These are phyloP conservation scores for Misgurnus mizolepis DNA, from an alignment of 2,113 vertebrate genomes.

Conservation along the genomic window DNA sequence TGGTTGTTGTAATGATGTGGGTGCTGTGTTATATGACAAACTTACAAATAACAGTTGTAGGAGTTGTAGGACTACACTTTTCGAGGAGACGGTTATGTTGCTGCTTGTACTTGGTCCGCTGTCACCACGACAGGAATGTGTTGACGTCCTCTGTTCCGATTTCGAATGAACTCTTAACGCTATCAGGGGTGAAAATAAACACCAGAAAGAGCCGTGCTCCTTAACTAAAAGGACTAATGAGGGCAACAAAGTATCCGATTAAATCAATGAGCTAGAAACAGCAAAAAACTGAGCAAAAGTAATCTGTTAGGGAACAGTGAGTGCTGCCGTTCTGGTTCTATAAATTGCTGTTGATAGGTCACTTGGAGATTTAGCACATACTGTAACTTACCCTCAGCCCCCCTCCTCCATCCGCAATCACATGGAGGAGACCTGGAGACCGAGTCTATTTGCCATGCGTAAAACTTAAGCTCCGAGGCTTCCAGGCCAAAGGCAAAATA, in stretches of 20 bases:
- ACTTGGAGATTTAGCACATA: slow-evolving; percentile 70
- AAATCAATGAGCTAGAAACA: slow-evolving; percentile 12
- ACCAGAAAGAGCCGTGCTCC: background rate
- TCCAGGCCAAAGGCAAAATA: background rate
- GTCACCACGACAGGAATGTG: slow-evolving; percentile 22
- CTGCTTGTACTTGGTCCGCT: background rate
- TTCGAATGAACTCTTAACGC: background rate
- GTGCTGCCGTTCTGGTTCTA: slow-evolving; percentile 70
- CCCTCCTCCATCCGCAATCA: slow-evolving; percentile 44
- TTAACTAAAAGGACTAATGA: background rate
- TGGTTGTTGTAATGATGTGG: too few relatives aligned
- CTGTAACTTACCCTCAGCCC: slow-evolving; percentile 59
- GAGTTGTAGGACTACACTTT: background rate
- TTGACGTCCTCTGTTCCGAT: slow-evolving; percentile 1
- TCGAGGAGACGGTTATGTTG: background rate
- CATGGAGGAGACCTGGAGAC: slow-evolving; percentile 56
- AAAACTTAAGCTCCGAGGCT: slow-evolving; percentile 45
- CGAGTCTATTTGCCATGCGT: slow-evolving; percentile 55
- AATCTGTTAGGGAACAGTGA: slow-evolving; percentile 65
- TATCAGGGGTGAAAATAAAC: background rate
- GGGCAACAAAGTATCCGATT: background rate
- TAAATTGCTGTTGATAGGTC: slow-evolving; percentile 76
- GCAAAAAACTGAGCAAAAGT: slow-evolving; percentile 47
- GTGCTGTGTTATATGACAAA: background rate
- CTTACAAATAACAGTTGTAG: background rate